Conservation (phyloP, 37 sponge, comb jelly and placozoan genomes). For the Crambe crambe region DNA sequence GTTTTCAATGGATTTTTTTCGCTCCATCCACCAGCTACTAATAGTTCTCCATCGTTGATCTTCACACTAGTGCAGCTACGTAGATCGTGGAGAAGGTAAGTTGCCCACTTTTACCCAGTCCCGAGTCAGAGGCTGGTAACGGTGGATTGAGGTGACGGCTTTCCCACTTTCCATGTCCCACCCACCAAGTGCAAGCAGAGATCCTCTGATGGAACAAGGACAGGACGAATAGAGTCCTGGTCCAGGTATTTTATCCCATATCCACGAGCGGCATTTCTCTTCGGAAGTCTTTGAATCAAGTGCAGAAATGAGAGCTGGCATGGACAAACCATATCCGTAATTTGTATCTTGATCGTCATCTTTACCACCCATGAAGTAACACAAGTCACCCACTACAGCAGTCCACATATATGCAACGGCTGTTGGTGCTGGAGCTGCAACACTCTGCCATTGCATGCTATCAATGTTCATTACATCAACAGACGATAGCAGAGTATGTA, state of each 20-base stretch:
- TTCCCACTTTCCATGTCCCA: not conserved
- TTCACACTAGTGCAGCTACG: not conserved
- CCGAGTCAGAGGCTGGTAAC: conserved; percentile 1
- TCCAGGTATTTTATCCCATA: conserved; percentile 1
- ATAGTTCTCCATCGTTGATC: not conserved
- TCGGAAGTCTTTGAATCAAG: not conserved
- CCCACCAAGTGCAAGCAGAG: conserved; percentile 14
- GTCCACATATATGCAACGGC: not conserved
- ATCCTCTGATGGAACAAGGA: not conserved
- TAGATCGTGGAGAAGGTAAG: not conserved
- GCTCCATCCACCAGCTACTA: conserved; percentile 4
- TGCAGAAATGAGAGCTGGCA: not conserved
- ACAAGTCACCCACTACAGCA: not conserved
- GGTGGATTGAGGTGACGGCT: conserved; percentile 1
- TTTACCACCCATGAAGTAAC: conserved; percentile 1
- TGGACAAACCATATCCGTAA: not conserved
- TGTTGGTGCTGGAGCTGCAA: not conserved
- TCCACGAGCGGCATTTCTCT: not conserved
- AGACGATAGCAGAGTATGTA: not conserved
- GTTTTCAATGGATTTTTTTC: not conserved
- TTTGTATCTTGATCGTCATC: not conserved
- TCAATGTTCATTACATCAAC: conserved; percentile 3
- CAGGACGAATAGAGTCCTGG: not conserved
- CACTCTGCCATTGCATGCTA: conserved; percentile 5
- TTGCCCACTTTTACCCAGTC: conserved; percentile 15